Percentiles rank a stretch among this genome's conserved stretches.
These are phyloP conservation scores for Pavo muticus DNA, from an alignment of 2,113 vertebrate species.

Conservation along the genomic window DNA sequence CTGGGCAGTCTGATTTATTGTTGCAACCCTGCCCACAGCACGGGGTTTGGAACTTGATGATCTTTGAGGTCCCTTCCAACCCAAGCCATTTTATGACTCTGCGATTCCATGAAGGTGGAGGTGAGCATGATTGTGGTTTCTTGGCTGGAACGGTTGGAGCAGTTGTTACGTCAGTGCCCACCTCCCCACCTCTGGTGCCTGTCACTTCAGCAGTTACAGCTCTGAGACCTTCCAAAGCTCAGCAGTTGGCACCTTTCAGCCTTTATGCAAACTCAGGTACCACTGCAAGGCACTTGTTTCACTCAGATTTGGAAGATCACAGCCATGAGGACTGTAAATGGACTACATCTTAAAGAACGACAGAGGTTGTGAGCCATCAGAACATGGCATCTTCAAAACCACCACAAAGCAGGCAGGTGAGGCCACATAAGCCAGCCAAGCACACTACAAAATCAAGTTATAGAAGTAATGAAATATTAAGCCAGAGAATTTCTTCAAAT, in stretches of 20 bases:
- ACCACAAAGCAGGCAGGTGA: not conserved
- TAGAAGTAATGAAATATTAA: conserved; percentile 1
- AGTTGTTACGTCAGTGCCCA: not conserved
- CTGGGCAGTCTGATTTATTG: no score
- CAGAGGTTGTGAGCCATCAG: not conserved
- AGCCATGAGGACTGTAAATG: not conserved
- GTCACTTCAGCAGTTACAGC: not conserved
- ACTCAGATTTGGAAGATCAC: not conserved
- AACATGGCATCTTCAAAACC: not conserved
- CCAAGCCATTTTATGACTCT: no score
- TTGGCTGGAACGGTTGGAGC: not conserved
- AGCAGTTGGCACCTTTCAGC: not conserved
- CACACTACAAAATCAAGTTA: not conserved
- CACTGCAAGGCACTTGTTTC: accelerated
- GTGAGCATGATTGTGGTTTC: not conserved
- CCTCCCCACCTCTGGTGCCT: not conserved
- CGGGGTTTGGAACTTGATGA: no score
- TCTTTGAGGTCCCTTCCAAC: no score
- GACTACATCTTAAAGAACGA: not conserved
- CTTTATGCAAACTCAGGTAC: not conserved
- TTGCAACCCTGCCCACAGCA: no score
- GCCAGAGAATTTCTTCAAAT: not conserved
- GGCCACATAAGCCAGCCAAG: not conserved
- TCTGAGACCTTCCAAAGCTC: not conserved
- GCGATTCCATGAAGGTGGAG: no score